These are phyloP conservation scores for Hylomyscus alleni DNA, from an alignment of 2,797 vertebrate genomes.

Conservation along the genomic window DNA sequence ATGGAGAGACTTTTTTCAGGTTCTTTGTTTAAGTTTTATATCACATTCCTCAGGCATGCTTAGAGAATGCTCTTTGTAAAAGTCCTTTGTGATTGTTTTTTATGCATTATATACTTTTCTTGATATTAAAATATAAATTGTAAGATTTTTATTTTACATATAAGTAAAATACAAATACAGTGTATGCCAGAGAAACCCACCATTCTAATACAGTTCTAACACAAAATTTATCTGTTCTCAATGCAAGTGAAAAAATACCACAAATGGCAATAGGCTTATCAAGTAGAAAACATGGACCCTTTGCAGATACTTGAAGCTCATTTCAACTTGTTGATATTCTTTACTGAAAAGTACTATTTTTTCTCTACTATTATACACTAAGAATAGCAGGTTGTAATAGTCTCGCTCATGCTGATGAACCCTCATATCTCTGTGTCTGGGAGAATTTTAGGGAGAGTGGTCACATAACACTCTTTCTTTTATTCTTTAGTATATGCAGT, in stretches of 20 bases:
- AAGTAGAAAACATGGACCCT: not conserved
- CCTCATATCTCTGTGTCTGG: not conserved
- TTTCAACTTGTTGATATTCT: not conserved
- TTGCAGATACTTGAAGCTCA: not conserved
- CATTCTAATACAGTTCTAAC: not conserved
- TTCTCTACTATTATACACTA: not conserved
- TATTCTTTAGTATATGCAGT: slow-evolving; percentile 87
- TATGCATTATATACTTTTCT: not conserved
- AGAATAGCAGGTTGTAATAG: not conserved
- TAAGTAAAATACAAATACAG: not conserved
- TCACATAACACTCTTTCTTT: not conserved
- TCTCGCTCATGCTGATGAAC: not conserved
- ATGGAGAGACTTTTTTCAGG: slow-evolving; percentile 94
- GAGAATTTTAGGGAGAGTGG: not conserved
- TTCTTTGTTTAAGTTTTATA: slow-evolving; percentile 74
- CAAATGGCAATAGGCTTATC: not conserved
- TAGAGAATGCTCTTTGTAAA: not conserved
- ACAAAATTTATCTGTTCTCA: not conserved
- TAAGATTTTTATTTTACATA: not conserved
- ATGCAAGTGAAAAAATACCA: not conserved
- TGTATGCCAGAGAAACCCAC: not conserved
- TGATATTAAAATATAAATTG: slow-evolving; percentile 3
- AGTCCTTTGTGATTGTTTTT: not conserved
- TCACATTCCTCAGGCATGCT: not conserved
- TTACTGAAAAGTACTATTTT: not conserved